Conservation (phyloP, 1,140 invertebrate genomes). For the Oscheius sp. region DNA sequence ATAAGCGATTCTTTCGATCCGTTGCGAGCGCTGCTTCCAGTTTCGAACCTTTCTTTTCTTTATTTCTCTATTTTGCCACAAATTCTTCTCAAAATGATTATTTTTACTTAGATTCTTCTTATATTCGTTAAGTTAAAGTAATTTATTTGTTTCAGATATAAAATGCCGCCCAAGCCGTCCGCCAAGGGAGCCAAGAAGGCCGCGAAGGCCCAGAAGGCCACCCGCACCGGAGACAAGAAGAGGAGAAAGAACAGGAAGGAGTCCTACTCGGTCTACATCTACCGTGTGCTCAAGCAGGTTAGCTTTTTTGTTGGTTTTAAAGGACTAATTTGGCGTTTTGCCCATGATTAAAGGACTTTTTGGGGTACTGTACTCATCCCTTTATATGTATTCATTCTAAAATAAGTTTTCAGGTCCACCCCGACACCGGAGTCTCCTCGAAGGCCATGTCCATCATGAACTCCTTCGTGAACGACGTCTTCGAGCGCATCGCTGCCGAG, state of each 20-base stretch:
- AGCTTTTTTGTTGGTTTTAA: not conserved
- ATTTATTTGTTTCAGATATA: too few species aligned
- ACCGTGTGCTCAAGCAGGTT: slow-evolving; percentile 56
- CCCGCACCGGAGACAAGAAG: slow-evolving; percentile 61
- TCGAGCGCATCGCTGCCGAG: slow-evolving; percentile 71
- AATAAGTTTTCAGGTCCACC: slow-evolving; percentile 42
- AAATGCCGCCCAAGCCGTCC: slow-evolving; percentile 62
- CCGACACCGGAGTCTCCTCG: slow-evolving; percentile 64
- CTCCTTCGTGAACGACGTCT: slow-evolving; percentile 71
- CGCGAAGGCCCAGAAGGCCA: slow-evolving; percentile 63
- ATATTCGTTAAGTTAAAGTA: too few species aligned
- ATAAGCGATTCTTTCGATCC: not conserved
- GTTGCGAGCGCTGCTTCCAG: not conserved
- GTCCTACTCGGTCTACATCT: slow-evolving; percentile 55
- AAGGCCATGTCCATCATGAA: slow-evolving; percentile 72
- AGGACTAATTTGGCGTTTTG: too few species aligned
- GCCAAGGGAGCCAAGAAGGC: slow-evolving; percentile 65
- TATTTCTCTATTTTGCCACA: not conserved
- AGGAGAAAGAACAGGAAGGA: slow-evolving; percentile 62
- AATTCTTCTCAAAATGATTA: not conserved
- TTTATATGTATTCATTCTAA: not conserved
- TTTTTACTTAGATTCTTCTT: not conserved
- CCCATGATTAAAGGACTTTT: too few species aligned
- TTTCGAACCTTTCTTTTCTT: not conserved
- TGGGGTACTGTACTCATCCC: too few species aligned